These are phyloP conservation scores for Heptranchias perlo DNA, from an alignment of 2,113 vertebrate genomes.

Conservation along the genomic window DNA sequence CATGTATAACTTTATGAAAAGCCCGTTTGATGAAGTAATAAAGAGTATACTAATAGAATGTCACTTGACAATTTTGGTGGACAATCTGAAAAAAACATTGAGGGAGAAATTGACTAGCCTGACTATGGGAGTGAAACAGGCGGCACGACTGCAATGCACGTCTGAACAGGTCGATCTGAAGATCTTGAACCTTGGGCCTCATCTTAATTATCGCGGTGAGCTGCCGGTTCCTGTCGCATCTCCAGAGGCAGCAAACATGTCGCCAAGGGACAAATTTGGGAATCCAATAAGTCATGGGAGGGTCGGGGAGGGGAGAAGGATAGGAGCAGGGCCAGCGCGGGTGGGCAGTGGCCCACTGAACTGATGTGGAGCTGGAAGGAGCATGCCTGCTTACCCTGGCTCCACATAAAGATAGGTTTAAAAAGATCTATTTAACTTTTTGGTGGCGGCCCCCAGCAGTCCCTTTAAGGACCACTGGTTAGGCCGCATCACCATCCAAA, in stretches of 20 bases:
- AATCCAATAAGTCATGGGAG: background rate
- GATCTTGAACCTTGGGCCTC: background rate
- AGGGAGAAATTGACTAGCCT: background rate
- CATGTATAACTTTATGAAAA: background rate
- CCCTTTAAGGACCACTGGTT: background rate
- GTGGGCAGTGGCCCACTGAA: too few relatives aligned
- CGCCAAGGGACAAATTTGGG: background rate
- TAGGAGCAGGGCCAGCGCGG: too few relatives aligned
- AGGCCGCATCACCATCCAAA: background rate
- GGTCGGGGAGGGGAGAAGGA: background rate
- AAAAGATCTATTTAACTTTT: background rate
- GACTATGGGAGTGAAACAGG: background rate
- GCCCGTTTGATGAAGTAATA: background rate
- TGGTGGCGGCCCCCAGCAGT: background rate
- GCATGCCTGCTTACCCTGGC: too few relatives aligned
- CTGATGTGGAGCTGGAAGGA: too few relatives aligned
- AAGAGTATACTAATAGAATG: background rate
- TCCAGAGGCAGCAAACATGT: background rate
- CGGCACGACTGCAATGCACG: background rate
- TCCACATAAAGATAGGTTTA: background rate
- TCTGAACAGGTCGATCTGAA: background rate
- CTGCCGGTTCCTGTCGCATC: background rate
- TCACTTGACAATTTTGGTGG: background rate
- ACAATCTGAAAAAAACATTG: background rate
- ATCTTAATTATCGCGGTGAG: background rate